Percentiles rank a stretch among this genome's conserved stretches.
Evolutionary conservation across 1,140 invertebrate genomes (phyloP).

Genomic region (Neodiprion fabricii): DNA sequence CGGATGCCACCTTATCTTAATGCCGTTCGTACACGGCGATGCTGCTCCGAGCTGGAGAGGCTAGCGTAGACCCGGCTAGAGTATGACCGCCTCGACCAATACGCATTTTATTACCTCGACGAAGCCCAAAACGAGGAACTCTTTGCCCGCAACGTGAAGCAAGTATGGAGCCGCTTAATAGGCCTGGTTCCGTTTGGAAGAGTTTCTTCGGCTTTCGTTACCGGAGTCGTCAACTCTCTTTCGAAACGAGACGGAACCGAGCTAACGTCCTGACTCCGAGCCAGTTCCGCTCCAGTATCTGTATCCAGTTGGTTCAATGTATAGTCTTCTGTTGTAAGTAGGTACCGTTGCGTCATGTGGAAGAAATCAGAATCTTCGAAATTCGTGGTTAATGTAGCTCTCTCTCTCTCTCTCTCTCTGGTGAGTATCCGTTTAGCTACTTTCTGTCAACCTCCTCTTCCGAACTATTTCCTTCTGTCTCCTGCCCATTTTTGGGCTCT

Average conservation of each 20-base stretch:
- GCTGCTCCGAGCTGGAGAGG: neutral
- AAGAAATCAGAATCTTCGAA: too few species aligned
- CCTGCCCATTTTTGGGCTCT: too few species aligned
- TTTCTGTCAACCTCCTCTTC: too few species aligned
- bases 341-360: too few species aligned
- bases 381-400: too few species aligned
- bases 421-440: too few species aligned
- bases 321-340: too few species aligned
- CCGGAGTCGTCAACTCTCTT: neutral
- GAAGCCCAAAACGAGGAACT: neutral
- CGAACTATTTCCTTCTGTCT: too few species aligned
- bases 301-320: too few species aligned
- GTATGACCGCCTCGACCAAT: neutral
- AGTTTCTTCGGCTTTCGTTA: neutral
- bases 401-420: too few species aligned
- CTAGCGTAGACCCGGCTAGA: neutral
- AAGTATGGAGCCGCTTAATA: neutral
- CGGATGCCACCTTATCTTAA: conserved; percentile 7
- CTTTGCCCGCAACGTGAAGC: neutral
- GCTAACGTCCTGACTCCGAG: neutral
- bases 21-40: neutral
- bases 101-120: neutral
- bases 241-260: neutral
- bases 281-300: too few species aligned
- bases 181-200: conserved; percentile 1